Percentiles rank a stretch among this genome's conserved stretches.
Evolutionary conservation across 2,888 invertebrate genomes (phyloP).

Genomic region (Rhodophaea formosa): DNA sequence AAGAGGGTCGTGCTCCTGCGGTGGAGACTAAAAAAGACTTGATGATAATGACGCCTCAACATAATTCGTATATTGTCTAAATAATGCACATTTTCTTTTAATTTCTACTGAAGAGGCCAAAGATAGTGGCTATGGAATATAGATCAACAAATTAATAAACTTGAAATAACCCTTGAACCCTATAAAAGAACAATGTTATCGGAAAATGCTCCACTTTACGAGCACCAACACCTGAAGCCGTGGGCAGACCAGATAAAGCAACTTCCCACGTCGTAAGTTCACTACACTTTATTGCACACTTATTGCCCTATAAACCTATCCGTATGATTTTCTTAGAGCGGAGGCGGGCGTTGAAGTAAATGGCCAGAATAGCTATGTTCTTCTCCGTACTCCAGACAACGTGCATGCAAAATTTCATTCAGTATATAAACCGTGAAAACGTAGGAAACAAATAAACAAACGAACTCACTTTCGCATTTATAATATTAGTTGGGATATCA

Average conservation of each 20-base stretch:
- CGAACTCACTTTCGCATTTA: too few relatives aligned
- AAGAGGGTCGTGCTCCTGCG: too few relatives aligned
- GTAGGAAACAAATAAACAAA: too few relatives aligned
- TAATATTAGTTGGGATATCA: too few relatives aligned
- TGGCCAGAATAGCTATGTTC: background rate
- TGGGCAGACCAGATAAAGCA: slow-evolving; percentile 7
- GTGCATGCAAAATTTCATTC: too few relatives aligned
- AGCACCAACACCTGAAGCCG: background rate
- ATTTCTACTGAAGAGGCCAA: too few relatives aligned
- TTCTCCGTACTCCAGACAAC: background rate
- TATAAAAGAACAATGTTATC: slow-evolving; percentile 4
- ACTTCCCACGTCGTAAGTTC: slow-evolving; percentile 8
- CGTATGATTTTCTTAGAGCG: slow-evolving; percentile 8
- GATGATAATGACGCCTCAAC: too few relatives aligned
- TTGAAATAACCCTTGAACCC: background rate
- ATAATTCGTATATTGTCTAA: too few relatives aligned
- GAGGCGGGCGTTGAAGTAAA: background rate
- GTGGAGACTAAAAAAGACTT: too few relatives aligned
- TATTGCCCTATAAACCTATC: slow-evolving; percentile 9
- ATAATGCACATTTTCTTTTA: too few relatives aligned
- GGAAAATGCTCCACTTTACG: background rate
- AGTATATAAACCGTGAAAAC: too few relatives aligned
- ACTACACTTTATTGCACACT: slow-evolving; percentile 8
- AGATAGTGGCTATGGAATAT: too few relatives aligned
- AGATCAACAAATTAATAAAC: background rate